Conservation (phyloP, 2,888 invertebrate species). For the Nemapogon koenigi region DNA sequence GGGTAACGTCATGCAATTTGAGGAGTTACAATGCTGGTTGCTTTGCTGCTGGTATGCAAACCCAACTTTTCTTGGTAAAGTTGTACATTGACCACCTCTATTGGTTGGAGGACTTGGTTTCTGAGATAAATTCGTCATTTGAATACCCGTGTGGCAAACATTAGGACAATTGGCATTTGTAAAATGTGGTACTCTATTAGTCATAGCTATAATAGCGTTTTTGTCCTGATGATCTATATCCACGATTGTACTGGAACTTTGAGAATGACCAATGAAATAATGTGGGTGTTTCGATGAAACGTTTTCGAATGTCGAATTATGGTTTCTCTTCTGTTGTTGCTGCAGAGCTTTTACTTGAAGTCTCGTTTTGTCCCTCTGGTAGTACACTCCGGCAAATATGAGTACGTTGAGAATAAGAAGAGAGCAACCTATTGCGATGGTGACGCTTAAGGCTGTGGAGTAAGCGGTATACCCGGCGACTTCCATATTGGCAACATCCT, state of each 20-base stretch:
- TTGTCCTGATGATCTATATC: constrained; percentile 82
- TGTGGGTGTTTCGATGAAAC: constrained; percentile 77
- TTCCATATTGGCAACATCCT: constrained; percentile 81
- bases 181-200: constrained; percentile 55
- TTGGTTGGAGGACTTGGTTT: constrained; percentile 51
- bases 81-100: constrained; percentile 48
- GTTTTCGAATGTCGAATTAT: constrained; percentile 61
- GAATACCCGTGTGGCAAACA: constrained; percentile 67
- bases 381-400: constrained; percentile 85
- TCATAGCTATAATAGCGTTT: constrained; percentile 58
- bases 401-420: constrained; percentile 80
- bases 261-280: constrained; percentile 78
- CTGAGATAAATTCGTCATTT: constrained; percentile 55
- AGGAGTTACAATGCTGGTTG: constrained; percentile 52
- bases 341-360: constrained; percentile 79
- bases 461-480: constrained; percentile 79
- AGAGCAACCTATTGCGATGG: constrained; percentile 83
- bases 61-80: constrained; percentile 55
- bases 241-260: constrained; percentile 83
- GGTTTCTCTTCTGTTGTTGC: constrained; percentile 73
- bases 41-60: constrained; percentile 45
- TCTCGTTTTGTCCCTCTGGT: constrained; percentile 79
- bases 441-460: constrained; percentile 78
- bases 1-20: constrained; percentile 67
- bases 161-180: constrained; percentile 57